Conservation (phyloP, 2,113 vertebrate species). For the Talpa occidentalis region DNA sequence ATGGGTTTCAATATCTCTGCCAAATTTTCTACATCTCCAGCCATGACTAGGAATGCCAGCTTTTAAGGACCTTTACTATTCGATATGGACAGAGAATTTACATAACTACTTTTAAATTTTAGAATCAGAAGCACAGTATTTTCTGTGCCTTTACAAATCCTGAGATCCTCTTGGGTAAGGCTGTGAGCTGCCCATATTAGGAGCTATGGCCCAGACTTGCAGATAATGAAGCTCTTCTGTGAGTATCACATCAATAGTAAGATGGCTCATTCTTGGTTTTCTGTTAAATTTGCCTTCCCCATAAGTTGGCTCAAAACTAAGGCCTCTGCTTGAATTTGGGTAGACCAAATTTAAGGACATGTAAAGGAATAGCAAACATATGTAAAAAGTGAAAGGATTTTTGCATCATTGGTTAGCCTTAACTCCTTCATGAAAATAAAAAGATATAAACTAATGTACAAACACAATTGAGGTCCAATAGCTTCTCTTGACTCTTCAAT, state of each 20-base stretch:
- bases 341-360: conserved; percentile 14
- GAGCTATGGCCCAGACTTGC: neutral
- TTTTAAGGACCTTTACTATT: neutral
- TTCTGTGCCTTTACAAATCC: neutral
- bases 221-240: neutral
- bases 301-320: conserved; percentile 27
- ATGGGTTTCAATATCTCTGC: neutral
- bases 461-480: neutral
- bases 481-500: neutral
- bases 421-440: conserved; percentile 9
- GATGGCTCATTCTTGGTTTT: neutral
- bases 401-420: neutral
- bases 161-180: neutral
- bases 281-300: neutral
- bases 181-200: neutral
- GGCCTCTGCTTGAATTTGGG: neutral
- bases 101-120: neutral
- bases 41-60: neutral
- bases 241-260: neutral
- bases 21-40: neutral
- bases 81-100: neutral
- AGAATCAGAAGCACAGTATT: neutral
- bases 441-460: neutral
- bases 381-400: neutral
- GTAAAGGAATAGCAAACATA: neutral